A percentile compares a stretch with the other conserved stretches of the same genome.
These are phyloP conservation scores for Nycticorax nycticorax DNA, from an alignment of 2,113 vertebrate genomes.

Conservation along the genomic window DNA sequence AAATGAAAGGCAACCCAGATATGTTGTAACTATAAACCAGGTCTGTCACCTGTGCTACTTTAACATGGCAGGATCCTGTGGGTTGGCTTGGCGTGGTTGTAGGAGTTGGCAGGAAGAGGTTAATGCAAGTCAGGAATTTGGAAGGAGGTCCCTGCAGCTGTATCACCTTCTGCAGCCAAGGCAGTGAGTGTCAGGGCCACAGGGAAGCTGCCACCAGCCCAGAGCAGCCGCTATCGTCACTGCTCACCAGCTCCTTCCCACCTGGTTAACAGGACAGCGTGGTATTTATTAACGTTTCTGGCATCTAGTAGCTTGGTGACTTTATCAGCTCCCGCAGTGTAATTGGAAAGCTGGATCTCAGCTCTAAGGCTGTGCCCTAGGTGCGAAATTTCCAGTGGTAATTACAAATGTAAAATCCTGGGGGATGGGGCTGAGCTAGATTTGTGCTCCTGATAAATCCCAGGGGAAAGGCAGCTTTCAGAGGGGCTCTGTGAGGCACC, in stretches of 20 bases:
- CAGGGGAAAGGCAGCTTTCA: not conserved
- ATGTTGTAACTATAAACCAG: not conserved
- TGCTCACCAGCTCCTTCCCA: not conserved
- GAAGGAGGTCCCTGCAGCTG: not conserved
- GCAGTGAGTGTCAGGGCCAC: not conserved
- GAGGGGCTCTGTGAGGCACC: not conserved
- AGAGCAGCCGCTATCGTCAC: not conserved
- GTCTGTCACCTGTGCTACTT: not conserved
- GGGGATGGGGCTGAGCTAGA: not conserved
- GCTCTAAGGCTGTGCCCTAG: not conserved
- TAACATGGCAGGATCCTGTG: not conserved
- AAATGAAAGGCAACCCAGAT: not conserved
- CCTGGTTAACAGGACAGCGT: not conserved
- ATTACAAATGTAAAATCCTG: not conserved
- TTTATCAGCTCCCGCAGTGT: not conserved
- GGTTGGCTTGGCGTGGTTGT: rapidly evolving
- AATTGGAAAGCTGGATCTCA: not conserved
- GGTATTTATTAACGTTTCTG: not conserved
- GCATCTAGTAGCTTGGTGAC: not conserved
- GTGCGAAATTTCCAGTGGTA: not conserved
- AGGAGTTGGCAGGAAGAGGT: not conserved
- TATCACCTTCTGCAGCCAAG: not conserved
- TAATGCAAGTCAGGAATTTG: not conserved
- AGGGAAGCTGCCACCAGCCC: not conserved
- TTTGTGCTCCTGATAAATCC: not conserved